These are phyloP conservation scores for Columbina picui DNA, from an alignment of 2,113 vertebrate species.

Conservation along the genomic window DNA sequence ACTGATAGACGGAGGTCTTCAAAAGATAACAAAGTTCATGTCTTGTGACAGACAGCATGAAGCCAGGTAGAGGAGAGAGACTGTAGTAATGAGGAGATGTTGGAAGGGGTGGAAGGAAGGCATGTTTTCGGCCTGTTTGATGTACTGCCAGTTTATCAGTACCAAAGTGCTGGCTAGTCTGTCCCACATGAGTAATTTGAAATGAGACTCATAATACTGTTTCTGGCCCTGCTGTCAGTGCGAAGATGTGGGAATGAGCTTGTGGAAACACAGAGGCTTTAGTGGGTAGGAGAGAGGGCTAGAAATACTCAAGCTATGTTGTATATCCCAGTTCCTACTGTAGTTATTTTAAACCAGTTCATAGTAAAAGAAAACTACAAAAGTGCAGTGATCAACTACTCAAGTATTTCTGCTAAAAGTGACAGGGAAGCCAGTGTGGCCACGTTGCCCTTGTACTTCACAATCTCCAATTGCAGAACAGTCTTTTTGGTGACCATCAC, in stretches of 20 bases:
- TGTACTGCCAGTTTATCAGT: not conserved
- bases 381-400: not conserved
- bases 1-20: not conserved
- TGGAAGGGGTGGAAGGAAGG: not conserved
- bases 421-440: not conserved
- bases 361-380: not conserved
- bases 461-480: not conserved
- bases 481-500: not conserved
- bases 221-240: not conserved
- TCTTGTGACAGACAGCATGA: not conserved
- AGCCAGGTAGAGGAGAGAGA: not conserved
- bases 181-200: not conserved
- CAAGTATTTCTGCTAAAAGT: not conserved
- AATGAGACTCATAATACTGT: not conserved
- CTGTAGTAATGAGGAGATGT: not conserved
- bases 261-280: rapidly evolving
- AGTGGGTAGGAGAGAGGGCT: not conserved
- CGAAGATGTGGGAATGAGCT: not conserved
- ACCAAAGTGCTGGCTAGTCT: not conserved
- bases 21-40: not conserved
- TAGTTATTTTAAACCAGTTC: not conserved
- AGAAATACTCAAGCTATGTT: not conserved
- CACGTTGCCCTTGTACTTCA: rapidly evolving
- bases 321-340: not conserved
- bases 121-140: not conserved